Conservation (phyloP, 2,888 invertebrate species). For the Oscheius sp. region DNA sequence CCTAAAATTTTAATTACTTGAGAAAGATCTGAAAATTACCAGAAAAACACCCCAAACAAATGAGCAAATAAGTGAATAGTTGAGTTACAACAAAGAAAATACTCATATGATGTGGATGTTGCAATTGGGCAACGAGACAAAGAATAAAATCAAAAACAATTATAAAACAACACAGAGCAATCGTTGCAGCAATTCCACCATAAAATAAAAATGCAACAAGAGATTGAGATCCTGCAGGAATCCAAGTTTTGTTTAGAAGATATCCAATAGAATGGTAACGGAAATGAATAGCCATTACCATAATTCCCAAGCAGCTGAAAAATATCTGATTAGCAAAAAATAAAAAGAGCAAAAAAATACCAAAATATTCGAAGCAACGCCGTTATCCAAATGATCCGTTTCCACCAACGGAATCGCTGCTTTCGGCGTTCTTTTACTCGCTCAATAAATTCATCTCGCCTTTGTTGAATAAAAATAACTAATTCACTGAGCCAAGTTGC, state of each 20-base stretch:
- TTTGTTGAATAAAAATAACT: background rate
- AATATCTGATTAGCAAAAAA: background rate
- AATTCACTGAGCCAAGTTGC: no score
- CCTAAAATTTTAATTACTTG: no score
- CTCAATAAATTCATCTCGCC: background rate
- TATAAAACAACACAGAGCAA: background rate
- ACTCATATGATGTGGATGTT: background rate
- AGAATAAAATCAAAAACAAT: constrained; percentile 2
- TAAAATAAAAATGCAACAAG: background rate
- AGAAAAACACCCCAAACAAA: constrained; percentile 12
- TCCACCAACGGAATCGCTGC: constrained; percentile 3
- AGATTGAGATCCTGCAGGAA: background rate
- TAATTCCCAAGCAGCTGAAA: background rate
- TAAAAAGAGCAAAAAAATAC: background rate
- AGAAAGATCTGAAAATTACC: background rate
- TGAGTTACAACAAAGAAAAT: background rate
- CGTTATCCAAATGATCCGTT: background rate
- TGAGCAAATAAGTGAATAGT: background rate
- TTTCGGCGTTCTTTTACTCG: background rate
- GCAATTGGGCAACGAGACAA: background rate
- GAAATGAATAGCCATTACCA: background rate
- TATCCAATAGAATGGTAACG: background rate
- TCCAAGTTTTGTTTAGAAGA: background rate
- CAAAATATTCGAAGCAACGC: background rate
- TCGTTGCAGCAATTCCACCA: background rate